Base-by-base conservation (phyloP, 2,888 invertebrate species). In the Drosophila vallismaia region DNA sequence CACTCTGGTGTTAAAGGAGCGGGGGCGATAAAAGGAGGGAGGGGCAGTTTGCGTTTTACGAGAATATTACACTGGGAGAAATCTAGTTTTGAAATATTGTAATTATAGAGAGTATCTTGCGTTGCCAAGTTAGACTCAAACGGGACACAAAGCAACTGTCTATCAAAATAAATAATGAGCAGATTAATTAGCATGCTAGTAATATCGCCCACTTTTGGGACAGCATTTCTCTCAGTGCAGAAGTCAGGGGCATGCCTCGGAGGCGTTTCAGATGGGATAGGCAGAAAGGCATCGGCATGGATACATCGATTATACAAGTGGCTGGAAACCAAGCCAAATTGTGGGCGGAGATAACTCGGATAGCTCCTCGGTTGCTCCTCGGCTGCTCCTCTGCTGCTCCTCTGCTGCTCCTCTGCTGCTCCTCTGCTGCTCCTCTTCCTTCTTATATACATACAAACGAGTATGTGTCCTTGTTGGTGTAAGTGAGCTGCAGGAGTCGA, bases 241-340 rank as follows among this genome's bases (percentile, higher is more conserved):
- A 24, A 24, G 44, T 19, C 19, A 19, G 40, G 12, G 60, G 64
- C 24, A 33, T 8, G 63, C 50, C 31, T 33, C 45, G 53, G 55
- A 46, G 72, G 44, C 44, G 24, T 44, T 29, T 63, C 59, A 58
- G 56, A 64, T 66, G 53, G 48, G 48, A 76, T 85, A 79, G 86
- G 79, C 78, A 60, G 63, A 54, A 62, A 66, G 60, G 74, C 70
- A 84, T 81, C 64, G 63, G 74, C 88, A 82, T 89, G 89, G 89
- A 85, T 90, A 90, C 88, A 90, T 89, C 84, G 90, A 89, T 89
- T 89, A 89, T 86, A 89, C 89, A 89, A 88, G 72, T 54, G 64
- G 52, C 46, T 44, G 49, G 49, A 48, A 48, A 51, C 64, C 68
- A 69, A 64, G 60, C 70, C 52, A 67, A 74, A 59, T 67, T 68